Percentiles rank a stretch among this genome's conserved stretches.
These are phyloP conservation scores for Crambe crambe DNA, from an alignment of 37 sponge, comb jelly and placozoan genomes.

Conservation along the genomic window DNA sequence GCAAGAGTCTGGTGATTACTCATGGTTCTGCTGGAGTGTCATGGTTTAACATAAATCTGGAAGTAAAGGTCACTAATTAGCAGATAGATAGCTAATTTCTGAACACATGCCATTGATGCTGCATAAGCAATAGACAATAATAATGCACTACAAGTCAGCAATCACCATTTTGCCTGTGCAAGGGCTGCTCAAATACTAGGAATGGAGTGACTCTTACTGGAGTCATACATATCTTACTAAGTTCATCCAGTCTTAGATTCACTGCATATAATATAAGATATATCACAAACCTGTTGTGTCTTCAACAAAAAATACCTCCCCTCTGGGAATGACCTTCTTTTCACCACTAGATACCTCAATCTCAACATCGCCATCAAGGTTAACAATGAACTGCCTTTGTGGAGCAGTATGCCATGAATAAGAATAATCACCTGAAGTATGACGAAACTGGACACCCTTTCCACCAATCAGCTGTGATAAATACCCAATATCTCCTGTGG, in stretches of 20 bases:
- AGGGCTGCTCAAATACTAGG: not conserved
- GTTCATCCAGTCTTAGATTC: not conserved
- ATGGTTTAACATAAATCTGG: no score
- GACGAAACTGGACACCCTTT: conserved; percentile 48
- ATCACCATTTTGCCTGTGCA: not conserved
- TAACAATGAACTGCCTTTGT: conserved; percentile 68
- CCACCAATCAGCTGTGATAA: conserved; percentile 41
- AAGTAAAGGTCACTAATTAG: no score
- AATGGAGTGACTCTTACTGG: not conserved
- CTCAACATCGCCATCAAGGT: conserved; percentile 60
- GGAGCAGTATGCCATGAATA: conserved; percentile 76
- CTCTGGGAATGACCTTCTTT: conserved; percentile 59
- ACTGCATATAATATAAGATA: not conserved
- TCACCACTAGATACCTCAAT: conserved; percentile 67
- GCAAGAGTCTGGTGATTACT: no score
- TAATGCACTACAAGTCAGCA: not conserved
- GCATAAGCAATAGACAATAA: no score
- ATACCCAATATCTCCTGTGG: conserved; percentile 68
- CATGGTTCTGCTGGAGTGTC: no score
- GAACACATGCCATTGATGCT: no score
- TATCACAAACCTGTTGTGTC: conserved; percentile 50
- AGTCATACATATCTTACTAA: not conserved
- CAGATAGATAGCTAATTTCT: no score
- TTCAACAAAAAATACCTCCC: conserved; percentile 77
- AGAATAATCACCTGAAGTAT: conserved; percentile 53